phyloP scores from a whole-genome alignment of 2,113 vertebrate genomes.

The Apaloderma vittatum region DNA sequence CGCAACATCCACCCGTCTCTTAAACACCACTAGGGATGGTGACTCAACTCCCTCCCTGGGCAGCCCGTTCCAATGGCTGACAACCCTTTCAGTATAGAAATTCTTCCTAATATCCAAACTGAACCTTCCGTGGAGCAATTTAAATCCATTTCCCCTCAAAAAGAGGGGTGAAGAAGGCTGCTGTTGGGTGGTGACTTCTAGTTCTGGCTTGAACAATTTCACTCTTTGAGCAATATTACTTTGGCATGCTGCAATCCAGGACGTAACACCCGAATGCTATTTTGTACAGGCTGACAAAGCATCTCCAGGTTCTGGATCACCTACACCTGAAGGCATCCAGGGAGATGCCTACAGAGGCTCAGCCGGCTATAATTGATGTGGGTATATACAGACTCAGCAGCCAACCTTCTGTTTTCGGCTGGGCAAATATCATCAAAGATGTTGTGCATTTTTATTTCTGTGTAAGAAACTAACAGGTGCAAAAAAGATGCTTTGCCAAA shows the following conservation, averaged over 20 bases:
- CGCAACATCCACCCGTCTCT: too few relatives aligned
- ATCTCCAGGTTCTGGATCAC: not conserved
- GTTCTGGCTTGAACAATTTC: not conserved
- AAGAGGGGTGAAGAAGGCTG: not conserved
- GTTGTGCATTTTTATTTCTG: not conserved
- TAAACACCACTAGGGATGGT: too few relatives aligned
- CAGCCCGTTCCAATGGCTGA: too few relatives aligned
- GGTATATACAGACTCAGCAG: not conserved
- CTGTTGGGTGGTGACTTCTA: not conserved
- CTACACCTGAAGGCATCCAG: not conserved
- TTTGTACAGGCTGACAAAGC: not conserved
- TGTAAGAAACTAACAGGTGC: not conserved
- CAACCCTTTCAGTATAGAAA: too few relatives aligned
- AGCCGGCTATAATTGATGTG: not conserved
- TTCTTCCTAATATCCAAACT: too few relatives aligned
- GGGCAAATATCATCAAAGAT: constrained; percentile 13
- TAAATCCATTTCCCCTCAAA: too few relatives aligned
- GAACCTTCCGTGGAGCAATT: too few relatives aligned
- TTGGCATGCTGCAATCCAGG: not conserved
- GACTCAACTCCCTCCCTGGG: too few relatives aligned
- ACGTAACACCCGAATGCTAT: not conserved
- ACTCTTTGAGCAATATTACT: not conserved
- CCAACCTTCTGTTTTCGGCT: constrained; percentile 25
- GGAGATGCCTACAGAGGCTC: not conserved
- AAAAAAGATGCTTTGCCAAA: not conserved